These are phyloP conservation scores for Bombycilla garrulus DNA, from an alignment of 2,113 vertebrate genomes.

Conservation along the genomic window DNA sequence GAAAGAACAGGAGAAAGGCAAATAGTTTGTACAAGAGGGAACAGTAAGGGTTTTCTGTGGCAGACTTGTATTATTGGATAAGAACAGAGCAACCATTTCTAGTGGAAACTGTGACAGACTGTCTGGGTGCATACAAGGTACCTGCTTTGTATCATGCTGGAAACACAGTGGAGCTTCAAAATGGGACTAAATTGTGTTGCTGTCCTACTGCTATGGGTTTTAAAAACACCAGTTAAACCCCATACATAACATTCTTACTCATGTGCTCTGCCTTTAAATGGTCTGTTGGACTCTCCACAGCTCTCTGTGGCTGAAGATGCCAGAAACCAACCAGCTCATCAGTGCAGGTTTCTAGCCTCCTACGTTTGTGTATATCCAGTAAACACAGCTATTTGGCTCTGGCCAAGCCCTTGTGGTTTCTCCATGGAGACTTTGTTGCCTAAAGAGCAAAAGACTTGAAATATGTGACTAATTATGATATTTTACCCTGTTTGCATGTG, in stretches of 20 bases:
- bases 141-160: not conserved
- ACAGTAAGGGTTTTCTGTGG: not conserved
- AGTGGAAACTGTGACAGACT: not conserved
- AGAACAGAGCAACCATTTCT: not conserved
- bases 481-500: not conserved
- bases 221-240: not conserved
- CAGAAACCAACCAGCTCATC: conserved; percentile 23
- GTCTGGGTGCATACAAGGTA: not conserved
- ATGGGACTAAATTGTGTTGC: not conserved
- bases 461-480: conserved; percentile 15
- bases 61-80: fast-evolving
- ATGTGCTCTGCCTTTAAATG: not conserved
- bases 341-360: conserved; percentile 14
- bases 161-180: not conserved
- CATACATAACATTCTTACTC: not conserved
- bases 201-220: not conserved
- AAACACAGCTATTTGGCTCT: conserved; percentile 41
- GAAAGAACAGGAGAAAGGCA: not conserved
- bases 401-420: conserved; percentile 10
- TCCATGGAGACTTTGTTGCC: conserved; percentile 17
- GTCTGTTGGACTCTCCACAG: not conserved
- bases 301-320: not conserved
- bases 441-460: conserved; percentile 31
- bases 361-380: not conserved
- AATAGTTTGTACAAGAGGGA: not conserved